Conservation (phyloP, 2,888 invertebrate species). For the Melanostoma mellinum region DNA sequence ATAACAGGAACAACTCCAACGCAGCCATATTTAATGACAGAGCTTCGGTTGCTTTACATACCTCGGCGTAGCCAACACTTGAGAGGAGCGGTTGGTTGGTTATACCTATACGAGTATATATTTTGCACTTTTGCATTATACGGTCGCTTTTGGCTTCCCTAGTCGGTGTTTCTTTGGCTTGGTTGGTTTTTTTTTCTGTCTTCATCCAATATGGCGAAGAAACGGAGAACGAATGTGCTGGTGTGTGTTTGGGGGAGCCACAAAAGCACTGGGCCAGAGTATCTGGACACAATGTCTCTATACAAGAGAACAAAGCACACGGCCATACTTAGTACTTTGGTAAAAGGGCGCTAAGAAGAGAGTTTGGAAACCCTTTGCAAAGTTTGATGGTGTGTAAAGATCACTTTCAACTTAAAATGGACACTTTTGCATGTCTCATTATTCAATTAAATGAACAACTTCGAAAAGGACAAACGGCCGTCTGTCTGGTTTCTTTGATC, state of each 20-base stretch:
- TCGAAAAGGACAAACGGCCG: no score
- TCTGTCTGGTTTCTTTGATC: no score
- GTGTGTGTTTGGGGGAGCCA: constrained; percentile 51
- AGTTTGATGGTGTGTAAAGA: no score
- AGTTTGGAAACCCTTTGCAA: no score
- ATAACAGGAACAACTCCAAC: constrained; percentile 66
- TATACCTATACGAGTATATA: not conserved
- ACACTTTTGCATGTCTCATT: no score
- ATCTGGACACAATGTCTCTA: constrained; percentile 48
- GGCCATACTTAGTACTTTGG: not conserved
- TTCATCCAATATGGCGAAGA: constrained; percentile 67
- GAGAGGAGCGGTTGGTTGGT: constrained; percentile 63
- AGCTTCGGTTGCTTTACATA: constrained; percentile 71
- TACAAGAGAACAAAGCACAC: constrained; percentile 11
- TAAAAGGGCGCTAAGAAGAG: not conserved
- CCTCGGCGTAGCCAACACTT: constrained; percentile 63
- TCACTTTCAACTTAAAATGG: no score
- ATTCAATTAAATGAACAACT: no score
- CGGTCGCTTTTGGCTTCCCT: constrained; percentile 52
- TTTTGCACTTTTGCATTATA: constrained; percentile 42
- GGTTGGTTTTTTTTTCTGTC: constrained; percentile 26
- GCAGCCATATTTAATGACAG: constrained; percentile 75
- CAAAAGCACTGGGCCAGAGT: constrained; percentile 44
- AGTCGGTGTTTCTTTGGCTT: constrained; percentile 41
- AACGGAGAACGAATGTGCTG: constrained; percentile 28